Evolutionary conservation across 2,113 vertebrate genomes (phyloP).

Genomic region (Chauna torquata): DNA sequence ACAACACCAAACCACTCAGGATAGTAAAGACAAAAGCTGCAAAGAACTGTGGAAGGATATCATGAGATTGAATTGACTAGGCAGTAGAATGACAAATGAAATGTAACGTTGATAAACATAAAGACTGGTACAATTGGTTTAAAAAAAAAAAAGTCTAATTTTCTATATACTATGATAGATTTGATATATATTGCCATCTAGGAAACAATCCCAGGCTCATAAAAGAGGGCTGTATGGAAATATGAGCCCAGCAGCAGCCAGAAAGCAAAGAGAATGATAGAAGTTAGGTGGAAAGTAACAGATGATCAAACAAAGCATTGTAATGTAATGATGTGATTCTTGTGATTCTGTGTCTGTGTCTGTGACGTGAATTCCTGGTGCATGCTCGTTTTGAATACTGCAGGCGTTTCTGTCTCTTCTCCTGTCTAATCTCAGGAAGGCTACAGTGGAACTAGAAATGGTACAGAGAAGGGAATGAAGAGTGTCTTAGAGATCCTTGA

Average conservation of each 20-base stretch:
- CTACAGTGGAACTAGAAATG: neutral
- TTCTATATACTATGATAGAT: neutral
- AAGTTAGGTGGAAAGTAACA: neutral
- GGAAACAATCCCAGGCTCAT: neutral
- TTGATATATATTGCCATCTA: neutral
- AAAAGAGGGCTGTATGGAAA: neutral
- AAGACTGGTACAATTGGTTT: neutral
- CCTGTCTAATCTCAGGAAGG: neutral
- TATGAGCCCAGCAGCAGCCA: neutral
- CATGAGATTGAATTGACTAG: neutral
- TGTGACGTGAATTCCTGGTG: neutral
- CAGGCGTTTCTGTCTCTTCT: neutral
- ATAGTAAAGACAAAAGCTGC: neutral
- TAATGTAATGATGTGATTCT: neutral
- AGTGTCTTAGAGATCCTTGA: neutral
- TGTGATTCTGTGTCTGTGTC: too few relatives aligned
- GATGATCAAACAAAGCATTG: neutral
- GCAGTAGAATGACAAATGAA: neutral
- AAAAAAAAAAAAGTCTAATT: neutral
- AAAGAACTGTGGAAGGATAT: neutral
- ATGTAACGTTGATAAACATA: neutral
- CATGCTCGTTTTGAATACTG: neutral
- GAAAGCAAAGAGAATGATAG: neutral
- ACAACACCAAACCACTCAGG: neutral
- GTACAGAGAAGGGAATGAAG: neutral